Conservation (phyloP, 2,797 vertebrate species). For the Paratrypauchen microcephalus region DNA sequence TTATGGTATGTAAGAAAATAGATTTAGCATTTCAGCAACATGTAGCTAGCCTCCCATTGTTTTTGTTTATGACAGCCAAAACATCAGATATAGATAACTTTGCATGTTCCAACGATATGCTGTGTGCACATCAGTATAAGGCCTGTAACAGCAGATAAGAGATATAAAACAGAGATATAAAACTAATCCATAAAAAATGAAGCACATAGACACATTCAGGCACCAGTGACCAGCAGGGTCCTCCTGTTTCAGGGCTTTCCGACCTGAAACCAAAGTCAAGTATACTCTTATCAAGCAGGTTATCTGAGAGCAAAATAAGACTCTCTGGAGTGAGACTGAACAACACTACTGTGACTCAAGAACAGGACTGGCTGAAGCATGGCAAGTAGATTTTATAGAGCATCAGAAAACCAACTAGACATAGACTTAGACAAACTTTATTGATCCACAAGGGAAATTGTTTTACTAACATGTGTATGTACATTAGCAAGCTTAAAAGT, state of each 20-base stretch:
- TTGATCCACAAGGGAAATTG: too few species aligned
- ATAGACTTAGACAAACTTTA: too few species aligned
- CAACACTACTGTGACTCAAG: too few species aligned
- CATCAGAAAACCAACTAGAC: too few species aligned
- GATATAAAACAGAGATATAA: constrained; percentile 32
- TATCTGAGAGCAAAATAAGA: constrained; percentile 42
- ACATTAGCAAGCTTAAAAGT: too few species aligned
- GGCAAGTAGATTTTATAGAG: too few species aligned
- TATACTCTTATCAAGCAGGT: constrained; percentile 44
- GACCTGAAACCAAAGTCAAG: constrained; percentile 50
- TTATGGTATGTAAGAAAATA: too few species aligned
- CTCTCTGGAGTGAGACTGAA: constrained; percentile 9
- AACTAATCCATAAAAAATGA: constrained; percentile 21
- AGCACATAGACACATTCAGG: constrained; percentile 6
- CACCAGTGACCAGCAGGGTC: constrained; percentile 13
- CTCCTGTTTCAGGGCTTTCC: constrained; percentile 49
- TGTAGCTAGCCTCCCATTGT: too few species aligned
- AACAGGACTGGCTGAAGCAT: too few species aligned
- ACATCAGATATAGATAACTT: constrained; percentile 27
- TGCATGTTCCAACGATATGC: constrained; percentile 25
- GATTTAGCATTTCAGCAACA: too few species aligned
- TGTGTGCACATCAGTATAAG: constrained; percentile 14
- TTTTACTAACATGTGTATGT: too few species aligned
- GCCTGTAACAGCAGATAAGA: constrained; percentile 50
- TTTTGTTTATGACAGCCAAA: constrained; percentile 12